phyloP scores from a whole-genome alignment of 2,113 vertebrate species.

The Cephalopholis sonnerati region DNA sequence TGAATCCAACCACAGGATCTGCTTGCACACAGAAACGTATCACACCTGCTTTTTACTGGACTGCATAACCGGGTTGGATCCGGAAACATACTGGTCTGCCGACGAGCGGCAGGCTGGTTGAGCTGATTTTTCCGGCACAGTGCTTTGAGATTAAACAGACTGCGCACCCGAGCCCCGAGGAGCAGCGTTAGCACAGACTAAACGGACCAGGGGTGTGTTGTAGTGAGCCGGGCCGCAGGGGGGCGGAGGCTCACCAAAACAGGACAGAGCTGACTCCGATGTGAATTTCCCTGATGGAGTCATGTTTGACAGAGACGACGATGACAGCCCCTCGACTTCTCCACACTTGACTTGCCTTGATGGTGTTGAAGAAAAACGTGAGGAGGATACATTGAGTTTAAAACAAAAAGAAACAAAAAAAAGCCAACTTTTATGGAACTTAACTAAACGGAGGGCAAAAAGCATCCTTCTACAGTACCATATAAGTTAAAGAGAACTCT shows the following conservation, averaged over 20 bases:
- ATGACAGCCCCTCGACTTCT: conserved; percentile 25
- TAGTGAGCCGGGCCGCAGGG: neutral
- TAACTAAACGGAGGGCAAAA: conserved; percentile 51
- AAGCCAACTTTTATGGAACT: conserved; percentile 75
- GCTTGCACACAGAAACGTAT: conserved; percentile 54
- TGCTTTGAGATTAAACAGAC: conserved; percentile 51
- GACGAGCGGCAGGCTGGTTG: neutral
- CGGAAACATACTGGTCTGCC: neutral
- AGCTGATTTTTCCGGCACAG: conserved; percentile 28
- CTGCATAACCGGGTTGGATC: conserved; percentile 35
- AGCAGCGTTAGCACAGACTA: conserved; percentile 36
- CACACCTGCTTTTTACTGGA: conserved; percentile 63
- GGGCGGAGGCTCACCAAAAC: neutral
- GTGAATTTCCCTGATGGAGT: conserved; percentile 51
- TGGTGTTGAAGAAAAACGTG: conserved; percentile 48
- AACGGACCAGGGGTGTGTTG: conserved; percentile 28
- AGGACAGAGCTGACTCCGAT: conserved; percentile 35
- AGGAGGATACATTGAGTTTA: conserved; percentile 61
- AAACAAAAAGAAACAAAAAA: conserved; percentile 47
- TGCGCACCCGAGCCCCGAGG: conserved; percentile 29
- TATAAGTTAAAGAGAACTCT: conserved; percentile 78
- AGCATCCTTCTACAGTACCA: conserved; percentile 66
- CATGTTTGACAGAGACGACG: conserved; percentile 26
- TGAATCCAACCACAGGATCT: conserved; percentile 53
- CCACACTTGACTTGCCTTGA: conserved; percentile 62